These are phyloP conservation scores for Bombus terrestris DNA, from an alignment of 1,140 invertebrate species.

Conservation along the genomic window DNA sequence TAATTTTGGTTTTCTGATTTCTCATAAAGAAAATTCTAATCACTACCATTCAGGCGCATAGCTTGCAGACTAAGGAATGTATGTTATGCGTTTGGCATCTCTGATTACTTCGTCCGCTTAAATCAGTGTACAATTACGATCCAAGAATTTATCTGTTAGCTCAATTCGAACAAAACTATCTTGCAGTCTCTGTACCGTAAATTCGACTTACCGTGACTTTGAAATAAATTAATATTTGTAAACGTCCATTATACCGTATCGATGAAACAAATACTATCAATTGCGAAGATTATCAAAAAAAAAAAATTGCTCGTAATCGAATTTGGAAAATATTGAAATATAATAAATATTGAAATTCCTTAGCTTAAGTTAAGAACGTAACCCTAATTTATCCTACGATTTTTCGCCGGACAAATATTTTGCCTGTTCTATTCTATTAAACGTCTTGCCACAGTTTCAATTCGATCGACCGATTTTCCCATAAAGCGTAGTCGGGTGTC, in stretches of 20 bases:
- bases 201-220: neutral
- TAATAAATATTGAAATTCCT: no score
- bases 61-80: neutral
- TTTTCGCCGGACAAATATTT: neutral
- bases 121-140: neutral
- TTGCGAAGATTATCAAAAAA: neutral
- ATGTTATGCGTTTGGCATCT: neutral
- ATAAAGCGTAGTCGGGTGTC: neutral
- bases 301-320: neutral
- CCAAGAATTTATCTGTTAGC: neutral
- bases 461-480: neutral
- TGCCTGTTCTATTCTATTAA: neutral
- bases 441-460: neutral
- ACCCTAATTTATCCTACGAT: no score
- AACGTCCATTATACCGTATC: no score
- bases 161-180: neutral
- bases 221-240: no score
- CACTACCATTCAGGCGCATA: no score
- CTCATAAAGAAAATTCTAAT: neutral
- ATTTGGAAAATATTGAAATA: neutral
- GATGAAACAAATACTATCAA: no score
- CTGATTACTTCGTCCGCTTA: neutral
- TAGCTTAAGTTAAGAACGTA: no score
- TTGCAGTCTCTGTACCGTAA: neutral
- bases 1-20: neutral